phyloP scores from a whole-genome alignment of 2,113 vertebrate species.

The Pangasianodon gigas region DNA sequence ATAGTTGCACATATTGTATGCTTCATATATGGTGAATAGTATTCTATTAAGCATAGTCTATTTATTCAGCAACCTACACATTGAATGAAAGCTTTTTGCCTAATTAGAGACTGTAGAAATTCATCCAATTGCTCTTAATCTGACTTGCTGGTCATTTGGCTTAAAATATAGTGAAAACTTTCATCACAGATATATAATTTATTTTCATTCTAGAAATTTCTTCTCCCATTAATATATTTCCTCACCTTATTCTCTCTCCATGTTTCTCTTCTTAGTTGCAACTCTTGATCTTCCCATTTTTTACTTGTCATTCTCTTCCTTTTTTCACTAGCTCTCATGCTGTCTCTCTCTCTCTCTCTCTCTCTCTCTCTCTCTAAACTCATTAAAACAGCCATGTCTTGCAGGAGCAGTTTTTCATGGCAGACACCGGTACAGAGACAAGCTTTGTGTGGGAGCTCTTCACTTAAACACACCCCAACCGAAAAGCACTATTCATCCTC shows the following conservation, averaged over 20 bases:
- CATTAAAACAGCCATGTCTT: conserved; percentile 6
- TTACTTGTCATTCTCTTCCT: not conserved
- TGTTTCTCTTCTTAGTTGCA: not conserved
- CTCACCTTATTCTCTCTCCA: not conserved
- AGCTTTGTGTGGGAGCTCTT: conserved; percentile 7
- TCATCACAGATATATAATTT: not conserved
- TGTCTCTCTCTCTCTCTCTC: conserved; percentile 19
- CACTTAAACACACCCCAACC: conserved; percentile 8
- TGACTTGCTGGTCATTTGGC: not conserved
- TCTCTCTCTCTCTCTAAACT: conserved; percentile 9
- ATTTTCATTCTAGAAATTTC: not conserved
- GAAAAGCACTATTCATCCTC: not conserved
- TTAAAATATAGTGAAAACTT: not conserved
- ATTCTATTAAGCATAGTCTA: not conserved
- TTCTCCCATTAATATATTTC: not conserved
- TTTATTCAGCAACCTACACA: not conserved
- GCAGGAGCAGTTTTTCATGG: not conserved
- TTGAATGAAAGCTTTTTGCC: not conserved
- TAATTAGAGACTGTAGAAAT: not conserved
- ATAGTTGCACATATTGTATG: not conserved
- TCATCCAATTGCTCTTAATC: not conserved
- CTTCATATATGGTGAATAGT: not conserved
- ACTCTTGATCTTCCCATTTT: not conserved
- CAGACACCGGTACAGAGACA: conserved; percentile 15
- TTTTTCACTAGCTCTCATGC: not conserved